A percentile compares a stretch with the other conserved stretches of the same genome.
Conservation (phyloP, 2,888 invertebrate species). For the Meiosimyza platycephala region DNA sequence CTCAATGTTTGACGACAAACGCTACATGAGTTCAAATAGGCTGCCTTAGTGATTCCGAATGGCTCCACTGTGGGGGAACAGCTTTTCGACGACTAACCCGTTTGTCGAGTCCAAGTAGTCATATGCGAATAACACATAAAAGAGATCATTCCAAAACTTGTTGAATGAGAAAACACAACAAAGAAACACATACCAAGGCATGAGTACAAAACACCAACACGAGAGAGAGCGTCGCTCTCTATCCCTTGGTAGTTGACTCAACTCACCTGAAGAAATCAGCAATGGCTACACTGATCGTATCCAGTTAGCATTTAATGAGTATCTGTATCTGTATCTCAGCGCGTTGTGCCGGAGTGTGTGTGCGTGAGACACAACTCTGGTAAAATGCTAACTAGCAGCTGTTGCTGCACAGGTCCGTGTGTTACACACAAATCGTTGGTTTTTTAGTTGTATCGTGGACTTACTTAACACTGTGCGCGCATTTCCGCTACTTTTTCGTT, state of each 20-base stretch:
- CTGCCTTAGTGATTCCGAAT: background rate
- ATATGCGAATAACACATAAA: slow-evolving; percentile 3
- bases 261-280: slow-evolving; percentile 34
- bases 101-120: slow-evolving; percentile 29
- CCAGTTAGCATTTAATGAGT: slow-evolving; percentile 33
- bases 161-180: slow-evolving; percentile 29
- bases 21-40: slow-evolving; percentile 40
- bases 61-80: slow-evolving; percentile 23
- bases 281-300: slow-evolving; percentile 24
- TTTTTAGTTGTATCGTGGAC: slow-evolving; percentile 69
- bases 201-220: background rate
- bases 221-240: slow-evolving; percentile 16
- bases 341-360: slow-evolving; percentile 1
- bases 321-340: too few species aligned
- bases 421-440: slow-evolving; percentile 65
- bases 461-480: slow-evolving; percentile 68
- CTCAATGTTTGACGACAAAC: slow-evolving; percentile 53
- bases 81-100: slow-evolving; percentile 33
- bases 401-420: slow-evolving; percentile 64
- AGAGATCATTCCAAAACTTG: slow-evolving; percentile 39
- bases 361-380: slow-evolving; percentile 25
- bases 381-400: slow-evolving; percentile 16
- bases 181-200: background rate
- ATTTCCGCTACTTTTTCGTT: slow-evolving; percentile 48
- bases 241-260: slow-evolving; percentile 13